These are phyloP conservation scores for Lampropteryx suffumata DNA, from an alignment of 2,888 invertebrate genomes.

Conservation along the genomic window DNA sequence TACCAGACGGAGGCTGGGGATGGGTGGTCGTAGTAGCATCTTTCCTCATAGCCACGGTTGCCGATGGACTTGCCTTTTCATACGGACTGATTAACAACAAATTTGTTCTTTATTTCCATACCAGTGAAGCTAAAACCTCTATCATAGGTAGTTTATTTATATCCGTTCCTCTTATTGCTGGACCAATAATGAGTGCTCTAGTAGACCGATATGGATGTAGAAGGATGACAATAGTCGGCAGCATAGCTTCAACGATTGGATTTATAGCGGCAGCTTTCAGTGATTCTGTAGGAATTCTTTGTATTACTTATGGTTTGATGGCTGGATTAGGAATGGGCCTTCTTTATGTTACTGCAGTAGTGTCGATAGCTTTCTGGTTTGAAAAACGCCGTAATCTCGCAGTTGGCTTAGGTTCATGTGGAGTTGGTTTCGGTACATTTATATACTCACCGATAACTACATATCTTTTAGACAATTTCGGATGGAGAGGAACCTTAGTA, in stretches of 20 bases:
- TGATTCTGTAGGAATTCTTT: constrained; percentile 88
- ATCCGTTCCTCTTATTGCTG: constrained; percentile 93
- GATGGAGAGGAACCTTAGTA: constrained; percentile 91
- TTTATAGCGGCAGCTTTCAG: constrained; percentile 89
- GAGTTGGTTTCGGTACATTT: constrained; percentile 95
- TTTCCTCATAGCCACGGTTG: constrained; percentile 92
- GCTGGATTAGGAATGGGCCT: constrained; percentile 93
- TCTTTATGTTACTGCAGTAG: constrained; percentile 94
- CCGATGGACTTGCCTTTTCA: constrained; percentile 96
- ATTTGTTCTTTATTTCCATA: constrained; percentile 89
- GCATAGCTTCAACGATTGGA: constrained; percentile 87
- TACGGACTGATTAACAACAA: constrained; percentile 94
- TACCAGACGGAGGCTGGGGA: constrained; percentile 95
- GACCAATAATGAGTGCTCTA: constrained; percentile 92
- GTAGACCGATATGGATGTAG: constrained; percentile 93
- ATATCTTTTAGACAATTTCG: constrained; percentile 88
- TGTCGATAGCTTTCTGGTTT: constrained; percentile 96
- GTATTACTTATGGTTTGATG: constrained; percentile 92
- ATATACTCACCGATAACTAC: constrained; percentile 93
- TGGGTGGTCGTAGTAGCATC: constrained; percentile 95
- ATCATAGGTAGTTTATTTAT: constrained; percentile 95
- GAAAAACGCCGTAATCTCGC: constrained; percentile 93
- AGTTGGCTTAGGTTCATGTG: constrained; percentile 93
- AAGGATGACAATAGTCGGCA: constrained; percentile 89
- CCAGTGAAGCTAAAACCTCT: constrained; percentile 92